Evolutionary conservation across 2,113 vertebrate species (phyloP).

Genomic region (Eupsittula cactorum): DNA sequence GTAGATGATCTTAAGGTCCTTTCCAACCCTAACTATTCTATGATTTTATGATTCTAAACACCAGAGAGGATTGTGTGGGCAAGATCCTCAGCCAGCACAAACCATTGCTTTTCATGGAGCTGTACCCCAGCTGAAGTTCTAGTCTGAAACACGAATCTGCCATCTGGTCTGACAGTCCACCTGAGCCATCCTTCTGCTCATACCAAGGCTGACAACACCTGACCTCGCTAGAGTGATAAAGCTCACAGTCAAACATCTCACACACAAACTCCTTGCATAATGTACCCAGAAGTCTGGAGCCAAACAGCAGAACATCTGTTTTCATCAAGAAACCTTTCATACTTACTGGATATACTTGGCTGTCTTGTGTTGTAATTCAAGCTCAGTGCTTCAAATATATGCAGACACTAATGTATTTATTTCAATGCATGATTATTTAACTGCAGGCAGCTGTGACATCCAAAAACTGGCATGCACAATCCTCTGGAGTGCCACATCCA

Average conservation of each 20-base stretch:
- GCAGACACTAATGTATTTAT: not conserved
- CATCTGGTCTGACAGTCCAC: not conserved
- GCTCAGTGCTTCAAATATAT: not conserved
- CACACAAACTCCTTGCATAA: not conserved
- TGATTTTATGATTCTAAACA: too few relatives aligned
- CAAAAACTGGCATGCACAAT: not conserved
- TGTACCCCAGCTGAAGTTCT: not conserved
- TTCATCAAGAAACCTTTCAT: not conserved
- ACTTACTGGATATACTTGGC: not conserved
- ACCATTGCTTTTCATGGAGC: not conserved
- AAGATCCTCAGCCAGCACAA: not conserved
- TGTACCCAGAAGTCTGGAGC: not conserved
- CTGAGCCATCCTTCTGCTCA: not conserved
- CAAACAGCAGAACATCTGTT: constrained; percentile 10
- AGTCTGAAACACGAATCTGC: not conserved
- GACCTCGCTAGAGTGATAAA: not conserved
- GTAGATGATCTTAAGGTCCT: too few relatives aligned
- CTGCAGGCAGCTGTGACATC: constrained; percentile 12
- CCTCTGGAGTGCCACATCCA: not conserved
- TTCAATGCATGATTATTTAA: not conserved
- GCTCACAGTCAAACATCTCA: not conserved
- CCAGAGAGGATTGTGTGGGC: not conserved
- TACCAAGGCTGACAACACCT: not conserved
- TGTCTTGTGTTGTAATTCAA: not conserved
- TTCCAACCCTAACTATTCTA: too few relatives aligned